Evolutionary conservation across 2,888 invertebrate species (phyloP).

Genomic region (Pseudolycoriella hygida): DNA sequence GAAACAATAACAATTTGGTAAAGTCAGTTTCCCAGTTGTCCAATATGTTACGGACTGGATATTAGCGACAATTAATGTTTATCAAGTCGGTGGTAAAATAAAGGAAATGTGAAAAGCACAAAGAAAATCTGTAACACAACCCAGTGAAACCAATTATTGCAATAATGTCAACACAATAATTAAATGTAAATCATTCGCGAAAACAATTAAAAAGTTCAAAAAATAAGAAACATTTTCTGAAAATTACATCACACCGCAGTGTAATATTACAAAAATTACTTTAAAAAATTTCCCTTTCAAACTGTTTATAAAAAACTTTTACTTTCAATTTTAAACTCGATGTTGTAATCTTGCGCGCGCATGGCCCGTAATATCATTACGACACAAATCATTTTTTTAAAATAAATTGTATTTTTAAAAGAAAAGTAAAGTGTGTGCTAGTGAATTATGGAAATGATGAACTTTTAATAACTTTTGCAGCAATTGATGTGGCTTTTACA

Average conservation of each 20-base stretch:
- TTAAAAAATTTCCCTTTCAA: conserved; percentile 2
- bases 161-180: no score
- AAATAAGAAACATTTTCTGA: neutral
- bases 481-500: neutral
- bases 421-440: neutral
- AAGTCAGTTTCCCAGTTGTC: no score
- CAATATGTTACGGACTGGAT: no score
- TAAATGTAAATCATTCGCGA: no score
- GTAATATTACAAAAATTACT: neutral
- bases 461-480: neutral
- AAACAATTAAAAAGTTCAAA: no score
- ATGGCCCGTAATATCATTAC: neutral
- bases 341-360: conserved; percentile 3
- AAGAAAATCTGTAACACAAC: no score
- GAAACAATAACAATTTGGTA: no score
- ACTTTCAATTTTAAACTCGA: conserved; percentile 3
- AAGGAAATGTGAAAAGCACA: no score
- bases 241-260: neutral
- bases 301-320: neutral
- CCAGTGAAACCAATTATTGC: no score
- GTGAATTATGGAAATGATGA: neutral
- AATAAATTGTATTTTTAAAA: no score
- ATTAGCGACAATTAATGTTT: no score
- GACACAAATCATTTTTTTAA: neutral
- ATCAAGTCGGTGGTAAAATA: no score